A percentile compares a stretch with the other conserved stretches of the same genome.
Evolutionary conservation across 2,113 vertebrate genomes (phyloP).

Genomic region (Motacilla tschutschensis): DNA sequence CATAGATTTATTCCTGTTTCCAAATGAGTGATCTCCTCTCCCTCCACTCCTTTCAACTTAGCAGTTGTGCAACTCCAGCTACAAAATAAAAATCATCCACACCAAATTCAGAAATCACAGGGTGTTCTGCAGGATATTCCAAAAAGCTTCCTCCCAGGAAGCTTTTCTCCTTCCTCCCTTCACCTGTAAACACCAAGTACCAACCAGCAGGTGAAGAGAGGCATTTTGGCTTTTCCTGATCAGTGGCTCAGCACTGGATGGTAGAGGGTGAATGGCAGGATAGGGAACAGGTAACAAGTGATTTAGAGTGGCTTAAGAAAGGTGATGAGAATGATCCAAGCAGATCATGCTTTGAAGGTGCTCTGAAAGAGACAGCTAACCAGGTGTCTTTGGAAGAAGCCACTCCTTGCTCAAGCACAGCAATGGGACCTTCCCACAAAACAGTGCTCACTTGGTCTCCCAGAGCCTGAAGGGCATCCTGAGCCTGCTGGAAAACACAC

Average conservation of each 20-base stretch:
- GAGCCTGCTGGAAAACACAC: background rate
- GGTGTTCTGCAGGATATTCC: background rate
- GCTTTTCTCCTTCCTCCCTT: background rate
- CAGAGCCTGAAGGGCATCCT: background rate
- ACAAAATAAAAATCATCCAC: background rate
- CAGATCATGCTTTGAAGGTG: background rate
- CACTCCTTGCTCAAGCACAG: background rate
- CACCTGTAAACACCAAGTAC: background rate
- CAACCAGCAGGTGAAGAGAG: background rate
- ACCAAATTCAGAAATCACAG: background rate
- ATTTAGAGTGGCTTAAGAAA: background rate
- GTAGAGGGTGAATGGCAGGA: background rate
- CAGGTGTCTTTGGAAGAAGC: background rate
- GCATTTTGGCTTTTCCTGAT: background rate
- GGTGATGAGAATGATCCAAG: background rate
- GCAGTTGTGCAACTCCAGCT: background rate
- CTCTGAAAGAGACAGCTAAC: background rate
- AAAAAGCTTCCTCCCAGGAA: background rate
- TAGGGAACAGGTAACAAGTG: background rate
- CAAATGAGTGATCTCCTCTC: background rate
- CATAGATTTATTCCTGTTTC: background rate
- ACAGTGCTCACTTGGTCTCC: background rate
- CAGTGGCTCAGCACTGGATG: accelerated
- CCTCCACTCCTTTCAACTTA: background rate
- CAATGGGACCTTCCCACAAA: background rate